Percentiles rank a stretch among this genome's conserved stretches.
Conservation (phyloP, 2,888 invertebrate species). For the Vandiemenella viatica region DNA sequence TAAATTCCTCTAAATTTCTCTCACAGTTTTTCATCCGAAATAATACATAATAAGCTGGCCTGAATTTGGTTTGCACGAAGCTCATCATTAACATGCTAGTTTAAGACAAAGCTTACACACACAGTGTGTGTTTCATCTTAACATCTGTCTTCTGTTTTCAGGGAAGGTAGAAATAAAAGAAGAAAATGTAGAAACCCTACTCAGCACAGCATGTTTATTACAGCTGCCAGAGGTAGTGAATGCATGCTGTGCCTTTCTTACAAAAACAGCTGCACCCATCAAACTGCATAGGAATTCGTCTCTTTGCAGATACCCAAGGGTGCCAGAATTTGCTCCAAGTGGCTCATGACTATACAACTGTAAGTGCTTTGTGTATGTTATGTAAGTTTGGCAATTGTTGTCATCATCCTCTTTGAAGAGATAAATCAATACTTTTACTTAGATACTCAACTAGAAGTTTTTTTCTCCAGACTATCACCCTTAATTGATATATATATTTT, state of each 20-base stretch:
- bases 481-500: no score
- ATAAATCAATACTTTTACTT: neutral
- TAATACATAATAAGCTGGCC: no score
- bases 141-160: no score
- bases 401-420: neutral
- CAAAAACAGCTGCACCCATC: conserved; percentile 83
- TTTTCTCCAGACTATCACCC: no score
- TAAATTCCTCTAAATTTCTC: no score
- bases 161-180: conserved; percentile 65
- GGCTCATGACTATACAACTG: conserved; percentile 76
- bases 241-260: conserved; percentile 78
- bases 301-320: conserved; percentile 86
- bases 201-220: conserved; percentile 74
- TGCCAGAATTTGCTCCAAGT: conserved; percentile 64
- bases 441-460: neutral
- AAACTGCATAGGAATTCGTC: conserved; percentile 83
- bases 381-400: no score
- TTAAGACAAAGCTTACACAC: no score
- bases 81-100: no score
- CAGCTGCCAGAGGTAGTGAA: conserved; percentile 74
- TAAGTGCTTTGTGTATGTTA: no score
- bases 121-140: no score
- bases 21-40: no score
- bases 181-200: conserved; percentile 77
- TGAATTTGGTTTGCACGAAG: no score